Base-by-base conservation (phyloP, 30 jellyfish, hydroid and myxozoan genomes). In the Sanderia malayensis region DNA sequence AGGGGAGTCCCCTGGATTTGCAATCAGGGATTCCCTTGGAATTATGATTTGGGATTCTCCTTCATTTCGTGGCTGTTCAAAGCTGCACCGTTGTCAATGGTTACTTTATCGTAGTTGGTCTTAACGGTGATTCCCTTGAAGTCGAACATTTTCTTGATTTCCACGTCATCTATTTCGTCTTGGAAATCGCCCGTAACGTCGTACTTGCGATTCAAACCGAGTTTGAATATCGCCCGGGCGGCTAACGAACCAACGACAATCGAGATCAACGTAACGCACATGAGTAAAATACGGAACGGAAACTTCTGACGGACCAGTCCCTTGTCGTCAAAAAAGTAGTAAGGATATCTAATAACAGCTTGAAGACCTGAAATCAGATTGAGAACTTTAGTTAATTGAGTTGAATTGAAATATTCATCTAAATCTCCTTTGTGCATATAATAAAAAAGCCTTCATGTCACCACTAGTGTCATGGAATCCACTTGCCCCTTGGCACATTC, bases 231-330 rank as follows among this genome's bases (percentile, higher is more conserved):
- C 4, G 80, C 76, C 37, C 78, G 84, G 28, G 86, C 83, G 29
- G 68, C 22, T 27, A 82, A 52, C 58, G 94, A 82, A 31, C 82
- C 81, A 70, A 24, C 57, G 52, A 82, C 80, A 15, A 82, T 82
- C 69, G 75, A 59, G 76, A 86, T 1, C 44, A 86, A 30, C 4
- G 99, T 79, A 37, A 93, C 66, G 61, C 85, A 44, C 96, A 85
- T 93, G 49, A 87, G 68, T 21, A 93, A 86, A 2, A 96, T 80
- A 44, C 99, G 96, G 67, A 93, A 93, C 33, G 99, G 99, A 74
- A 93, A 93, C 46, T 63, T 37, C 57, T 90, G 98, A 2, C 19
- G 44, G 76, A 70, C 74, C 24, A n/a, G 7, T 2, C 74, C 71
- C 1, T 80, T 57, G 4, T 44, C 44, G 41, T 32, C 31, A 17